Conservation (phyloP, 2,888 invertebrate species). For the Plebejus anna region DNA sequence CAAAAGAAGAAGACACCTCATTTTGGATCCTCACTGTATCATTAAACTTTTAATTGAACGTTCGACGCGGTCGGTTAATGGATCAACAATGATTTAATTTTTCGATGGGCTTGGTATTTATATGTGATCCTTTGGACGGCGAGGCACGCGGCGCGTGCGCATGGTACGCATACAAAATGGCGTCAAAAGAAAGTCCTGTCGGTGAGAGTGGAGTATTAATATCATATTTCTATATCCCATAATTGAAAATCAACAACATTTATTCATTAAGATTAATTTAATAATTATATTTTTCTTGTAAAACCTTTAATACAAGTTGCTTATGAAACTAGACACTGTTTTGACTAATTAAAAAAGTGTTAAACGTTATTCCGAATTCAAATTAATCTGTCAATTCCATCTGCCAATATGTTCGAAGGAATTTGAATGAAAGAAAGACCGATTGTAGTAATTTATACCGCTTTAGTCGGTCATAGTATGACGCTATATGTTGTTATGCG, state of each 20-base stretch:
- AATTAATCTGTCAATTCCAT: not conserved
- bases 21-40: conserved; percentile 66
- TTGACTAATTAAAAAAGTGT: not conserved
- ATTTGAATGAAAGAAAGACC: conserved; percentile 10
- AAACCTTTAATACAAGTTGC: not conserved
- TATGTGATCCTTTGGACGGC: conserved; percentile 80
- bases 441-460: not conserved
- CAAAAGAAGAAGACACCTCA: conserved; percentile 77
- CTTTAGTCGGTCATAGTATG: conserved; percentile 5
- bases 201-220: conserved; percentile 65
- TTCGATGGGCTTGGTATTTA: conserved; percentile 84
- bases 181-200: conserved; percentile 73
- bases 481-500: conserved; percentile 43
- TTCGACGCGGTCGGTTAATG: conserved; percentile 70
- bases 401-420: not conserved
- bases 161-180: conserved; percentile 62
- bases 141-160: conserved; percentile 64
- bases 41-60: conserved; percentile 74
- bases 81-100: conserved; percentile 79
- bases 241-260: not conserved
- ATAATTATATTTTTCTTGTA: not conserved
- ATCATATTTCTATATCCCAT: conserved; percentile 33
- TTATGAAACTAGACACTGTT: not conserved
- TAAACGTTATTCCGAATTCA: not conserved
- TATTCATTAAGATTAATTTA: not conserved